A percentile compares a stretch with the other conserved stretches of the same genome.
Conservation (phyloP, 2,888 invertebrate species). For the Synergus umbraculus region DNA sequence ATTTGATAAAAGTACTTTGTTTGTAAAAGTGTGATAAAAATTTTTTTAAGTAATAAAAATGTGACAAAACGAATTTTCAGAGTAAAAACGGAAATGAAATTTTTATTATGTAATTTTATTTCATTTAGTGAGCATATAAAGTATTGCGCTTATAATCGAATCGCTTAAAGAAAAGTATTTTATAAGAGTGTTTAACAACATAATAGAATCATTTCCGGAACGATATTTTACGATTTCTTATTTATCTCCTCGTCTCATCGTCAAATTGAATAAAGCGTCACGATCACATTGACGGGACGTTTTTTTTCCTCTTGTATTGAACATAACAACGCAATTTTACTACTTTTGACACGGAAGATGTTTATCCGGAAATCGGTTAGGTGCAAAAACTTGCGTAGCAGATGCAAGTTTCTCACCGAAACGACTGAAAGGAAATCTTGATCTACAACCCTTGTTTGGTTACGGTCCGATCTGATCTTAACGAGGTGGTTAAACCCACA, state of each 20-base stretch:
- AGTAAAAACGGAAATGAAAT: not conserved
- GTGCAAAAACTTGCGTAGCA: constrained; percentile 51
- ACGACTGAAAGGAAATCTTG: constrained; percentile 51
- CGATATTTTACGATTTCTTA: not conserved
- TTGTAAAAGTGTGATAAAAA: too few relatives aligned
- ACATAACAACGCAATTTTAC: constrained; percentile 54
- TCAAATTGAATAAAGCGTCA: constrained; percentile 2
- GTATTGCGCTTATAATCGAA: not conserved
- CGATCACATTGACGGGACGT: not conserved
- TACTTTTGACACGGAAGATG: constrained; percentile 47
- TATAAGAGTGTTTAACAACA: not conserved
- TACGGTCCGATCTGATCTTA: constrained; percentile 32
- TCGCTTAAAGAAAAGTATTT: not conserved
- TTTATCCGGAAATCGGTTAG: constrained; percentile 52
- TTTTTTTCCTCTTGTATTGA: constrained; percentile 41
- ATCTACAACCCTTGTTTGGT: constrained; percentile 49
- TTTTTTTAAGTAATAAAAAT: too few relatives aligned
- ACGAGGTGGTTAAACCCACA: not conserved
- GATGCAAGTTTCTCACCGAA: constrained; percentile 55
- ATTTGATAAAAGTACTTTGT: too few relatives aligned
- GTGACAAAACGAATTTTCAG: too few relatives aligned
- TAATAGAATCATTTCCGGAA: constrained; percentile 30
- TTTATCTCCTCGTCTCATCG: constrained; percentile 27
- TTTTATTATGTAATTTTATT: not conserved
- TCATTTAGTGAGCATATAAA: not conserved